phyloP scores from a whole-genome alignment of 2,888 invertebrate genomes.

The Meganola albula region DNA sequence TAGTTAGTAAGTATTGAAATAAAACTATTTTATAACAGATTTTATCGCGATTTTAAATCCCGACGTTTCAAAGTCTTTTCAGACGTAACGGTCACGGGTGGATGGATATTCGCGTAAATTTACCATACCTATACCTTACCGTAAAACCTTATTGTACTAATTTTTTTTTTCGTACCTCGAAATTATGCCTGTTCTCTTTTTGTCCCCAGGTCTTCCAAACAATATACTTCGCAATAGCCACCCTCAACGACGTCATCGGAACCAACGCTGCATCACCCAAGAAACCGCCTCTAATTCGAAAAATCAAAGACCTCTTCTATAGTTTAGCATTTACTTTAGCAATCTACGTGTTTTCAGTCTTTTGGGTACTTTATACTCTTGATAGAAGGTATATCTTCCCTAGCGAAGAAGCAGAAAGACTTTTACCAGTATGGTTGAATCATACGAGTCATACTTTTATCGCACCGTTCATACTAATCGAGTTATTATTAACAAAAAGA shows the following conservation, averaged over 20 bases:
- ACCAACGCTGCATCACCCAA: constrained; percentile 79
- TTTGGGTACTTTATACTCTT: constrained; percentile 90
- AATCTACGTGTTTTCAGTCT: constrained; percentile 88
- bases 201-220: constrained; percentile 83
- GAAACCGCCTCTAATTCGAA: constrained; percentile 79
- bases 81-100: no score
- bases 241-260: constrained; percentile 86
- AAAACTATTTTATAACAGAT: no score
- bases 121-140: no score
- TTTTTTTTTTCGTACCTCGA: no score
- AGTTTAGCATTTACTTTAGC: constrained; percentile 85
- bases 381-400: constrained; percentile 94
- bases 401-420: constrained; percentile 81
- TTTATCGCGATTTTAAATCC: no score
- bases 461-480: constrained; percentile 84
- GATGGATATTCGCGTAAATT: no score
- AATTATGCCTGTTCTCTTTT: no score
- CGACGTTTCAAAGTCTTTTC: no score
- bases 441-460: constrained; percentile 92
- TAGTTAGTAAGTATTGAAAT: no score
- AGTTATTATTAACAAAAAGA: constrained; percentile 83
- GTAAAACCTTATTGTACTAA: no score
- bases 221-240: constrained; percentile 84
- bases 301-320: constrained; percentile 81
- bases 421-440: constrained; percentile 92